These are phyloP conservation scores for Thymallus thymallus DNA, from an alignment of 2,113 vertebrate species.

Conservation along the genomic window DNA sequence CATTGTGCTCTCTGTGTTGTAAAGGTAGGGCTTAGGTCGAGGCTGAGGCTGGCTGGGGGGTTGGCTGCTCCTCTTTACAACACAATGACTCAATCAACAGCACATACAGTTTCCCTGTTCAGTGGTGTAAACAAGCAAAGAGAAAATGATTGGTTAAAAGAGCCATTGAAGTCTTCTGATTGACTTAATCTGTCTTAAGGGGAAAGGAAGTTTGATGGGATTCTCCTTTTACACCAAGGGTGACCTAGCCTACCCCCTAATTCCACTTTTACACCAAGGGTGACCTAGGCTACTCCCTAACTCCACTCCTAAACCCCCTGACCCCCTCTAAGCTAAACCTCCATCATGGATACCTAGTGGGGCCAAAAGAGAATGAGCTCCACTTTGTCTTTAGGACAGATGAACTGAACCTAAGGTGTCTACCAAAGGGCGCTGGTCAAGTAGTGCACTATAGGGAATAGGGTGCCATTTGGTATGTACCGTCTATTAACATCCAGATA, in stretches of 20 bases:
- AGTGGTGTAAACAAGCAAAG: slow-evolving; percentile 51
- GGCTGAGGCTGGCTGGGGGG: not conserved
- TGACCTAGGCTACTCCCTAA: slow-evolving; percentile 25
- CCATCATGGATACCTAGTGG: not conserved
- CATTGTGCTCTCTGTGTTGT: slow-evolving; percentile 41
- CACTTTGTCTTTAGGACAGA: not conserved
- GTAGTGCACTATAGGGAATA: no score
- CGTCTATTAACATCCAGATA: not conserved
- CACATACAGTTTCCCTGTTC: slow-evolving; percentile 39
- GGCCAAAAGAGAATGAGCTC: not conserved
- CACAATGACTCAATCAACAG: not conserved
- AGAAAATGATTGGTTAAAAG: slow-evolving; percentile 54
- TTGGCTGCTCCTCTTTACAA: not conserved
- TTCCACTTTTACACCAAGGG: not conserved
- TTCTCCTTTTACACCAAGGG: no score
- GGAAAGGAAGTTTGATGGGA: slow-evolving; percentile 46
- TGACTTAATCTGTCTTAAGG: slow-evolving; percentile 59
- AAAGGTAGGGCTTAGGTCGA: slow-evolving; percentile 19
- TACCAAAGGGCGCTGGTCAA: not conserved
- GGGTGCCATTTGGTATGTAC: no score
- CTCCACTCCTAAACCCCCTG: not conserved
- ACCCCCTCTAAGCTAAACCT: not conserved
- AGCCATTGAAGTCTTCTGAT: slow-evolving; percentile 58
- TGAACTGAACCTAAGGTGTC: not conserved
- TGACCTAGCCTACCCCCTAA: slow-evolving; percentile 25